Evolutionary conservation across 1,140 invertebrate genomes (phyloP), one percentile per base, ranked within the genome.

Genomic region (Bombus cullumanus): DNA sequence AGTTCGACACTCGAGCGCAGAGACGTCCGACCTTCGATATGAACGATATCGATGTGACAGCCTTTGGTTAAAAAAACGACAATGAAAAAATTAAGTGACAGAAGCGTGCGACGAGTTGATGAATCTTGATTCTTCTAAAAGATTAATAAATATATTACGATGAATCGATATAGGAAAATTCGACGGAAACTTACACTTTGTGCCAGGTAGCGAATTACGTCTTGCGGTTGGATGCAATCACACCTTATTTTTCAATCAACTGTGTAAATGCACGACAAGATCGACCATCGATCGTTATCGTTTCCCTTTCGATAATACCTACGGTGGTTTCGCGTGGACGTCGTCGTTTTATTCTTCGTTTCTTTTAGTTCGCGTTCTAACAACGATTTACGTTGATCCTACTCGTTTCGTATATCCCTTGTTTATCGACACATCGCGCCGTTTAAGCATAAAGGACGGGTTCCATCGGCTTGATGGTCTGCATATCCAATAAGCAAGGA

Each of bases 131-230:
- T 10, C 8, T 13, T 78, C 3, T 13, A 10, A n/a, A n/a, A 62
- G n/a, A 43, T 13, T 68, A 3, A 79, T 15, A 43, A 43, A 15
- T 18, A 39, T 13, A 22, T 53, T 53, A 8, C 1, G 34, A 9
- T 34, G 64, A 69, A 47, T 78, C n/a, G 13, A 4, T 31, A 53
- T 9, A 79, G 39, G 71, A 9, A 80, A 85, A 80, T 80, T 85
- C 39, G 68, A 39, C 59, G 47, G 28, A 66, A 66, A 66, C 15
- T 9, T 22, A 78, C 18, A 18, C 41, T 28, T 25, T 10, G n/a
- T 3, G 34, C 31, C 41, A 41, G 22, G 28, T 73, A 62, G 15
- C 22, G 8, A 73, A 78, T 64, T 64, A 18, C n/a, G n/a, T 4
- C 28, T 13, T 47, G 59, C 34, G 72, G 31, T 47, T 76, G 62